Percentiles rank a stretch among this genome's conserved stretches.
Evolutionary conservation across 2,113 vertebrate species (phyloP).

Genomic region (Bubo blakistoni): DNA sequence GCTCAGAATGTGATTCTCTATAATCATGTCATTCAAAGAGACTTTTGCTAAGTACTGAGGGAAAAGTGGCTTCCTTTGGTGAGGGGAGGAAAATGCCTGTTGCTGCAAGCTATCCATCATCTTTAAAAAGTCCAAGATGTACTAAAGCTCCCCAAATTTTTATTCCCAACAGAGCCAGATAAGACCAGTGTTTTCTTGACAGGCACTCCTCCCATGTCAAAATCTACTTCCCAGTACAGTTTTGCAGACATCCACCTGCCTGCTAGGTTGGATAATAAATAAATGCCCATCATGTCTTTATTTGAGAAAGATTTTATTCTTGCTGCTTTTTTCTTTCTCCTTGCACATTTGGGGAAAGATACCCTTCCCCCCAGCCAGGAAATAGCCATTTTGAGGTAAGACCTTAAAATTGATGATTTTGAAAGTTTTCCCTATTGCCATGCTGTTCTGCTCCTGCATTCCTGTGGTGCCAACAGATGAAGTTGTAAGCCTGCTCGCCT

Average conservation of each 20-base stretch:
- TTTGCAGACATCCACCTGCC: not conserved
- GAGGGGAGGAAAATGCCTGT: slow-evolving; percentile 21
- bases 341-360: not conserved
- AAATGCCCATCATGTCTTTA: not conserved
- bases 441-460: slow-evolving; percentile 64
- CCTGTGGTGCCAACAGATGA: slow-evolving; percentile 69
- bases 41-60: slow-evolving; percentile 38
- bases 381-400: slow-evolving; percentile 51
- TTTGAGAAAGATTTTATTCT: not conserved
- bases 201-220: not conserved
- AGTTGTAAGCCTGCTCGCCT: slow-evolving; percentile 66
- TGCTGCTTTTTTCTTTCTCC: not conserved
- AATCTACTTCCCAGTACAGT: not conserved
- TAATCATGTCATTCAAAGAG: slow-evolving; percentile 47
- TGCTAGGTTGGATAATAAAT: not conserved
- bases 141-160: slow-evolving; percentile 36
- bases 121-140: not conserved
- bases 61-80: slow-evolving; percentile 47
- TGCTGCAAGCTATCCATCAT: slow-evolving; percentile 48
- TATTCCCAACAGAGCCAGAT: not conserved
- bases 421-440: slow-evolving; percentile 57
- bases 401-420: slow-evolving; percentile 67
- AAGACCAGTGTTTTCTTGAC: not conserved
- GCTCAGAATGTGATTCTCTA: not conserved
- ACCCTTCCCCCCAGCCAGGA: not conserved